Evolutionary conservation across 2,113 vertebrate species (phyloP).

Genomic region (Platichthys stellatus): DNA sequence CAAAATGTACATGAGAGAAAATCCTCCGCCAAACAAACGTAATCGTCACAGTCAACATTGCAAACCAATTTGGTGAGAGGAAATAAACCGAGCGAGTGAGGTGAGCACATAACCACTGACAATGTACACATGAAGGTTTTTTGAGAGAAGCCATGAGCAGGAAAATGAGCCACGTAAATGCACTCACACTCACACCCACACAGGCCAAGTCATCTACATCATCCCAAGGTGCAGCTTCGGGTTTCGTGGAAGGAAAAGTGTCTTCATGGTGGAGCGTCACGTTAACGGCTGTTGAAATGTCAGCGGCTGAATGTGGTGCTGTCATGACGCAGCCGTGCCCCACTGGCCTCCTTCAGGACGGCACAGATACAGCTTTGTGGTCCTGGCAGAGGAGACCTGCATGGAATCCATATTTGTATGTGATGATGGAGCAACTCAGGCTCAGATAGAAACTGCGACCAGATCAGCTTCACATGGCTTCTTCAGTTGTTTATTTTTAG

Average conservation of each 20-base stretch:
- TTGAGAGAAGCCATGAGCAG: slow-evolving; percentile 7
- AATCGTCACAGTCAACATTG: neutral
- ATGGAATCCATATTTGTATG: slow-evolving; percentile 66
- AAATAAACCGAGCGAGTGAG: slow-evolving; percentile 20
- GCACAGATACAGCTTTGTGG: no score
- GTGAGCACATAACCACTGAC: slow-evolving; percentile 1
- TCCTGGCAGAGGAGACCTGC: slow-evolving; percentile 36
- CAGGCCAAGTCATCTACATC: neutral
- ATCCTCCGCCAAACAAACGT: slow-evolving; percentile 27
- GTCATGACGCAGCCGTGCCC: no score
- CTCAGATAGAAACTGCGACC: slow-evolving; percentile 19
- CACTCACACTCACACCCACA: neutral
- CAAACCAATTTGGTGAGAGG: slow-evolving; percentile 14
- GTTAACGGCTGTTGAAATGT: slow-evolving; percentile 39
- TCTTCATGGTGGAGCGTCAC: slow-evolving; percentile 12
- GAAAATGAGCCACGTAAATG: no score
- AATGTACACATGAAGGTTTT: slow-evolving; percentile 3
- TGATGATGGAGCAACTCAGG: slow-evolving; percentile 65
- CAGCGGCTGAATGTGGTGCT: slow-evolving; percentile 11
- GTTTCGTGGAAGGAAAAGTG: slow-evolving; percentile 18
- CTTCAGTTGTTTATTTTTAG: neutral
- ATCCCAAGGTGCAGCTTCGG: slow-evolving; percentile 17
- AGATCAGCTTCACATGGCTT: slow-evolving; percentile 9
- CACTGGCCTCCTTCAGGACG: no score
- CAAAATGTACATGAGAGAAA: slow-evolving; percentile 15